Percentiles rank a stretch among this genome's conserved stretches.
These are phyloP conservation scores for Leptinotarsa lineolata DNA, from an alignment of 1,140 invertebrate species.

Conservation along the genomic window DNA sequence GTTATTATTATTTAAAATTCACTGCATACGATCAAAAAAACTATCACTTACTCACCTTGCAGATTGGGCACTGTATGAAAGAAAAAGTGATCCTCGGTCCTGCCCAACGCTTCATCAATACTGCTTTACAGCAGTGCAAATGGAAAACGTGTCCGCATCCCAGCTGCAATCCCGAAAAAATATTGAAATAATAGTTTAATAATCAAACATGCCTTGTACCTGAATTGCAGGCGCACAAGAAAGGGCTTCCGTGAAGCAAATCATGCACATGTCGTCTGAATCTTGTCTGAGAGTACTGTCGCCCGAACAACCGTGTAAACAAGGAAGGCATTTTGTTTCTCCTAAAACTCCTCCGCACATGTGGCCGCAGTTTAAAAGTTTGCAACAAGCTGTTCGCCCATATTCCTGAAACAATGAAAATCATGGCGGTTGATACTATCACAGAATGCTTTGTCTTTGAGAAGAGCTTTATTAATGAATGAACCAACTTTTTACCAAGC, in stretches of 20 bases:
- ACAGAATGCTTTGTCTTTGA: too few relatives aligned
- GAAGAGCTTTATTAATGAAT: too few relatives aligned
- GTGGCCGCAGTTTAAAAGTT: constrained; percentile 86
- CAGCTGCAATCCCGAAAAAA: constrained; percentile 64
- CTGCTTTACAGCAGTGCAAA: constrained; percentile 85
- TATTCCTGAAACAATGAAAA: constrained; percentile 68
- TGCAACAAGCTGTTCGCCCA: constrained; percentile 81
- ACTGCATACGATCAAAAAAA: neutral
- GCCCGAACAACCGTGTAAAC: constrained; percentile 79
- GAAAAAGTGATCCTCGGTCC: constrained; percentile 96
- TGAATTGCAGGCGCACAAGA: constrained; percentile 93
- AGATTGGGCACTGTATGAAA: constrained; percentile 95
- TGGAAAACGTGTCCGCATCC: constrained; percentile 97
- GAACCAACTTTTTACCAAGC: too few relatives aligned
- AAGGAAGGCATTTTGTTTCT: constrained; percentile 85
- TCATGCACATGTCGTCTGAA: constrained; percentile 99
- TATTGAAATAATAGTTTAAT: neutral
- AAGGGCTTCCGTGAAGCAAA: constrained; percentile 96
- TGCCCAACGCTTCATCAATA: constrained; percentile 86
- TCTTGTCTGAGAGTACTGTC: constrained; percentile 78
- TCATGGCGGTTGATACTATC: too few relatives aligned
- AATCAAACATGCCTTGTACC: constrained; percentile 48
- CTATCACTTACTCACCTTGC: constrained; percentile 73
- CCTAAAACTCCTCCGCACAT: constrained; percentile 87
- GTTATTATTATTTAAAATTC: too few relatives aligned